phyloP scores from a whole-genome alignment of 2,888 invertebrate genomes.

The Polietes domitor region DNA sequence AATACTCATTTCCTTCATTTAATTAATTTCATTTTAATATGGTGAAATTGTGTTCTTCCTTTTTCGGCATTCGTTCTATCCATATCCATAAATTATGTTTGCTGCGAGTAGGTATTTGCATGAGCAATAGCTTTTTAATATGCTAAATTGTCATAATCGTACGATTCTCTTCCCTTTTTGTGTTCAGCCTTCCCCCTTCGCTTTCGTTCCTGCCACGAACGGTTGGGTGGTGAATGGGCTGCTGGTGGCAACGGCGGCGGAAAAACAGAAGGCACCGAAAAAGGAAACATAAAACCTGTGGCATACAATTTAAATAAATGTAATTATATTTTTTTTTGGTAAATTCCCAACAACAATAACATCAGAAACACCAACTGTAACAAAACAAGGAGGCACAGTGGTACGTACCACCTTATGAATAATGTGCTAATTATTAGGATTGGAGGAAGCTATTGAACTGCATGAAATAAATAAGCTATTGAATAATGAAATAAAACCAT shows the following conservation, averaged over 20 bases:
- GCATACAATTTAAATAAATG: conserved; percentile 64
- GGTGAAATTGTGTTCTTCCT: conserved; percentile 35
- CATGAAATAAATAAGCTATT: too few relatives aligned
- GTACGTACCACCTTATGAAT: too few relatives aligned
- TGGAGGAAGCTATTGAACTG: too few relatives aligned
- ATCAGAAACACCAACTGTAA: not conserved
- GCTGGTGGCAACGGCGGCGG: not conserved
- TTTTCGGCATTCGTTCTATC: conserved; percentile 12
- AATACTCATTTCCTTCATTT: conserved; percentile 53
- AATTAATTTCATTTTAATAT: conserved; percentile 65
- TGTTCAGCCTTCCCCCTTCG: too few relatives aligned
- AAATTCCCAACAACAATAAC: conserved; percentile 28
- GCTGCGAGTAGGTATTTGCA: conserved; percentile 48
- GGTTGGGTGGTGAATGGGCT: not conserved
- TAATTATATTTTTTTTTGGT: conserved; percentile 57
- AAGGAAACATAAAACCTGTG: conserved; percentile 62
- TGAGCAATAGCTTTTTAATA: conserved; percentile 65
- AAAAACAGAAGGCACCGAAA: not conserved
- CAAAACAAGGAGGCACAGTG: not conserved
- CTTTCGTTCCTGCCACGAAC: not conserved
- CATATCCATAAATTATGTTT: conserved; percentile 26
- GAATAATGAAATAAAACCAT: too few relatives aligned
- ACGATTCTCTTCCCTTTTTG: conserved; percentile 13
- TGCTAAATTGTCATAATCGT: conserved; percentile 65
- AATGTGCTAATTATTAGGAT: too few relatives aligned